These are phyloP conservation scores for Bos indicus DNA, from an alignment of 2,113 vertebrate genomes.

Conservation along the genomic window DNA sequence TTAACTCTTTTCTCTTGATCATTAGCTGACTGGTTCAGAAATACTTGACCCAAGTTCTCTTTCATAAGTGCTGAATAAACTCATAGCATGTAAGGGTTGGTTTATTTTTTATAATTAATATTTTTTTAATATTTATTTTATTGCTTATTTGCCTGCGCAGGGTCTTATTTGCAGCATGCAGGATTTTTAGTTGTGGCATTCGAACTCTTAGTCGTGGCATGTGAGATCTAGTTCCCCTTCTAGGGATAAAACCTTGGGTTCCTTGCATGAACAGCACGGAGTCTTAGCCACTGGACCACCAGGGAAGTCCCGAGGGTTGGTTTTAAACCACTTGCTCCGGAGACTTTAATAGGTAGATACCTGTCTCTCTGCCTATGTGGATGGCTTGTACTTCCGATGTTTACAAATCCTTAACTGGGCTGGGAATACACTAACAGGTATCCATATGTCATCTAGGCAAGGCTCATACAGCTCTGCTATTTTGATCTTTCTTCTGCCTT, in stretches of 20 bases:
- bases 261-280: rapidly evolving
- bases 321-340: too few species aligned
- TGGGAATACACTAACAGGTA: background rate
- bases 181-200: background rate
- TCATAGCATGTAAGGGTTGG: background rate
- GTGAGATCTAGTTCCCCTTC: background rate
- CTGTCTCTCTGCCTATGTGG: background rate
- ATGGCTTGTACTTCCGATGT: background rate
- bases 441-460: background rate
- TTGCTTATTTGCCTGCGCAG: background rate
- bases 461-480: background rate
- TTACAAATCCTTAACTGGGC: background rate
- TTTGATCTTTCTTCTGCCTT: background rate
- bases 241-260: background rate
- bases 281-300: background rate
- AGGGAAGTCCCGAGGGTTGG: background rate
- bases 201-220: background rate
- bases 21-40: background rate
- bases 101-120: background rate
- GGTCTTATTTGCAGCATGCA: background rate
- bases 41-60: background rate
- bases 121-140: background rate
- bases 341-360: background rate
- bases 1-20: background rate
- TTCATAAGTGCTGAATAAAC: background rate